Evolutionary conservation across 2,797 vertebrate species (phyloP), one percentile per base, ranked within the genome.

Genomic region (Fratercula arctica): DNA sequence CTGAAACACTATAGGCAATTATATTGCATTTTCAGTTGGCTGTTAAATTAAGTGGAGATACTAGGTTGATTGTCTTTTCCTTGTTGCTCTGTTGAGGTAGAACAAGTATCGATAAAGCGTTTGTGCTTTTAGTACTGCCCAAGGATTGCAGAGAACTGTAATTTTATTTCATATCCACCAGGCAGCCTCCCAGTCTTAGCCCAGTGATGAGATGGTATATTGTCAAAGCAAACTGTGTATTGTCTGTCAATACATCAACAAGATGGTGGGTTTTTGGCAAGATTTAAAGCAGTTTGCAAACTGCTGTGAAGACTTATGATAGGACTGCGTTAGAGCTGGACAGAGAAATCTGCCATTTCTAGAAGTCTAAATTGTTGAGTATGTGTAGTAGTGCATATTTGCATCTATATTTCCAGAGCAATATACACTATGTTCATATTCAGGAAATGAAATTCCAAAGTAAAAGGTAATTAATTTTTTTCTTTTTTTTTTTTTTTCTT

Each of bases 181-280:
- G 45, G 5, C 41, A 83, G 26, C 20, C 25, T 89, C 26, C 14
- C 35, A 37, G 28, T 67, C 51, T 9, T 76, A 31, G 25, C 21
- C 24, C 24, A 35, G 3, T n/a, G 31, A n/a, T 48, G 29, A 46
- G 39, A 21, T 69, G 28, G 25, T 61, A 25, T 41, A 43, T 63
- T 66, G n/a, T 54, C 35, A 56, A 39, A 80, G 59, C 11, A 16
- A 69, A 43, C 31, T 0, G 0, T n/a, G 6, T 56, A 13, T 51
- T 61, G 16, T 56, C 29, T 87, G n/a, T 63, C 45, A 56, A 0
- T 77, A 51, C 29, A 46, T n/a, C 18, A 63, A 13, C 8, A 45
- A 10, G 11, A 31, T 7, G 4, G 23, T 24, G 4, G 0, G 1
- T 5, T 28, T 54, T 28, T 16, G 41, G 5, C 3, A 4, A 46